A percentile compares a stretch with the other conserved stretches of the same genome.
Evolutionary conservation across 2,113 vertebrate genomes (phyloP).

Genomic region (Nesogale talazaci): DNA sequence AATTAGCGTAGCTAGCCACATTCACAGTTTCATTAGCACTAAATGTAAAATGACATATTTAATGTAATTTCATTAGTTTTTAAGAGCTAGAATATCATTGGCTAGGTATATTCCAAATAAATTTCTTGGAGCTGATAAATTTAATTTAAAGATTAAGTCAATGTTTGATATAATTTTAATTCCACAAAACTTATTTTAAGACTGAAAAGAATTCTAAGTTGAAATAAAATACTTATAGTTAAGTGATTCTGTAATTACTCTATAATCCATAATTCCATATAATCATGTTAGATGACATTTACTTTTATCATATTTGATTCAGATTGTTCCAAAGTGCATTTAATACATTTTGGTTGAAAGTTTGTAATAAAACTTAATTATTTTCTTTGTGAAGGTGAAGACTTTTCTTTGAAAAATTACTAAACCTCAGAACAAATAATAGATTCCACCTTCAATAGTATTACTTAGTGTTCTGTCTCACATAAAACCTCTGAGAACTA

Average conservation of each 20-base stretch:
- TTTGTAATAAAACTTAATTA: too few species aligned
- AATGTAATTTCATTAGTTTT: background rate
- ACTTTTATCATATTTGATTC: background rate
- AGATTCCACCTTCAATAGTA: background rate
- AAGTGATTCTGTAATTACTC: too few species aligned
- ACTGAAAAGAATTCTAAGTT: slow-evolving; percentile 35
- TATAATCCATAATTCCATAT: background rate
- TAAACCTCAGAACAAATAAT: background rate
- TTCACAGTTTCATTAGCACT: background rate
- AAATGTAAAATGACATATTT: background rate
- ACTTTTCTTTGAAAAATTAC: background rate
- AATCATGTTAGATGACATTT: background rate
- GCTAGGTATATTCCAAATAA: slow-evolving; percentile 14
- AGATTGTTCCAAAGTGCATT: background rate
- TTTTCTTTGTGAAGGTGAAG: background rate
- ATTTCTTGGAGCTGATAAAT: slow-evolving; percentile 13
- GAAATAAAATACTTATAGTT: background rate
- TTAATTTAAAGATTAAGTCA: slow-evolving; percentile 18
- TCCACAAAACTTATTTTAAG: slow-evolving; percentile 16
- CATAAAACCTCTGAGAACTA: background rate
- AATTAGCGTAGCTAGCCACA: background rate
- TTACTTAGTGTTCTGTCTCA: background rate
- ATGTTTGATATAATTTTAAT: background rate
- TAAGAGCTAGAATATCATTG: background rate
- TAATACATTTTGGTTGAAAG: too few species aligned